Conservation (phyloP, 2,888 invertebrate species). For the Heliconius ethilla region DNA sequence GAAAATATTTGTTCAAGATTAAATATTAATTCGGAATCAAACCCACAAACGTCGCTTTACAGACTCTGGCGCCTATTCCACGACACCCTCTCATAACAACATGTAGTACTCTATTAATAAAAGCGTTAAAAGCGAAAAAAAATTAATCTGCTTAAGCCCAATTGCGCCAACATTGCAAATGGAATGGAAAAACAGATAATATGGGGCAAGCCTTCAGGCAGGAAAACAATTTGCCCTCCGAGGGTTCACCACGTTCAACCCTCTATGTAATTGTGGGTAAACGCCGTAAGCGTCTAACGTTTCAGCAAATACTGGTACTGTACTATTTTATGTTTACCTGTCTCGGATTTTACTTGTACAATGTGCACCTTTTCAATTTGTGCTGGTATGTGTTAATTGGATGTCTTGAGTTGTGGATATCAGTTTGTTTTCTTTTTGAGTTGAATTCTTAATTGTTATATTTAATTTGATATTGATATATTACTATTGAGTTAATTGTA, state of each 20-base stretch:
- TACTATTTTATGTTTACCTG: constrained; percentile 24
- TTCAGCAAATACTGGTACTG: constrained; percentile 32
- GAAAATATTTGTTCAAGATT: no score
- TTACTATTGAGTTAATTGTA: neutral
- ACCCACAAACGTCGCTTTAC: no score
- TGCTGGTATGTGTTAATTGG: constrained; percentile 2
- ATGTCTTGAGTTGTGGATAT: neutral
- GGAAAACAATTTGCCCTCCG: constrained; percentile 62
- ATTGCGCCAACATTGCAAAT: constrained; percentile 56
- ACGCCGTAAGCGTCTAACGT: constrained; percentile 53
- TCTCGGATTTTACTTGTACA: constrained; percentile 22
- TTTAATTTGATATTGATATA: neutral
- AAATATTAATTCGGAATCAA: no score
- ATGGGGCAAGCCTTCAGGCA: constrained; percentile 60
- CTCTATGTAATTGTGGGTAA: constrained; percentile 63
- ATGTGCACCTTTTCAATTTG: constrained; percentile 17
- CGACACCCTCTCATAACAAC: no score
- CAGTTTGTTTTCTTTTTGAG: neutral
- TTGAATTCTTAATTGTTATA: neutral
- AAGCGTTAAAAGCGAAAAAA: constrained; percentile 42
- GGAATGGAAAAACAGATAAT: constrained; percentile 60
- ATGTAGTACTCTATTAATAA: neutral
- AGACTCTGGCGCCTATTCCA: no score
- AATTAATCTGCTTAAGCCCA: constrained; percentile 60
- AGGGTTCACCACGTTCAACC: constrained; percentile 55